A percentile compares a stretch with the other conserved stretches of the same genome.
These are phyloP conservation scores for Pagrus major DNA, from an alignment of 2,113 vertebrate species.

Conservation along the genomic window DNA sequence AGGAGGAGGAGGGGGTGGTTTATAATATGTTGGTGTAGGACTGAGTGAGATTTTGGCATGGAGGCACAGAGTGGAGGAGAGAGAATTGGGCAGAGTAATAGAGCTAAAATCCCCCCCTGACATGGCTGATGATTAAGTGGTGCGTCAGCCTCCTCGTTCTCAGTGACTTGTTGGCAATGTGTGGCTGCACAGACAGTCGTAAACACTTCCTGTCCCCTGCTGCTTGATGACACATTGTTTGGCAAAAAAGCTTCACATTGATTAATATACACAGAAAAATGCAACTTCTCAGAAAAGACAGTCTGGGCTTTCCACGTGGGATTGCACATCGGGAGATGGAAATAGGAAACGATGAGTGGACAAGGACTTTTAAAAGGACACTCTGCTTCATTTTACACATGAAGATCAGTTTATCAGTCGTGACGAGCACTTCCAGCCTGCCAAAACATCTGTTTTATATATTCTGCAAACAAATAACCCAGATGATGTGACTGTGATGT, in stretches of 20 bases:
- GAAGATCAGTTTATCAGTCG: neutral
- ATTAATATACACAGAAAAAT: neutral
- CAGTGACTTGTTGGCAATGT: slow-evolving; percentile 18
- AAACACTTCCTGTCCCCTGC: slow-evolving; percentile 55
- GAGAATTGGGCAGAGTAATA: slow-evolving; percentile 7
- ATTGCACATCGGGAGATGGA: neutral
- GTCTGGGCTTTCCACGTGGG: neutral
- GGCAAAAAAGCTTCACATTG: slow-evolving; percentile 17
- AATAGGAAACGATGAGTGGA: neutral
- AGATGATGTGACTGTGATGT: neutral
- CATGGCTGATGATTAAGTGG: slow-evolving; percentile 50
- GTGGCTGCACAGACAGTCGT: slow-evolving; percentile 6
- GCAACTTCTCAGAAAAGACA: neutral
- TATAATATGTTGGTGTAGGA: slow-evolving; percentile 22
- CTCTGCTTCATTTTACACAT: neutral
- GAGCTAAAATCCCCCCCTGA: slow-evolving; percentile 16
- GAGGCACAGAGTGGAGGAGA: slow-evolving; percentile 5
- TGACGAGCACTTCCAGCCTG: neutral
- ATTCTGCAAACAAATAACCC: neutral
- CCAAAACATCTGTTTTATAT: neutral
- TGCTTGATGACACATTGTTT: slow-evolving; percentile 36
- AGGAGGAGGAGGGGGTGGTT: slow-evolving; percentile 4
- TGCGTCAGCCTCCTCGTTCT: slow-evolving; percentile 33
- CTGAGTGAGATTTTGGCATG: slow-evolving; percentile 38
- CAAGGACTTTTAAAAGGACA: neutral